Conservation (phyloP, 2,113 vertebrate species). For the Neoarius graeffei region DNA sequence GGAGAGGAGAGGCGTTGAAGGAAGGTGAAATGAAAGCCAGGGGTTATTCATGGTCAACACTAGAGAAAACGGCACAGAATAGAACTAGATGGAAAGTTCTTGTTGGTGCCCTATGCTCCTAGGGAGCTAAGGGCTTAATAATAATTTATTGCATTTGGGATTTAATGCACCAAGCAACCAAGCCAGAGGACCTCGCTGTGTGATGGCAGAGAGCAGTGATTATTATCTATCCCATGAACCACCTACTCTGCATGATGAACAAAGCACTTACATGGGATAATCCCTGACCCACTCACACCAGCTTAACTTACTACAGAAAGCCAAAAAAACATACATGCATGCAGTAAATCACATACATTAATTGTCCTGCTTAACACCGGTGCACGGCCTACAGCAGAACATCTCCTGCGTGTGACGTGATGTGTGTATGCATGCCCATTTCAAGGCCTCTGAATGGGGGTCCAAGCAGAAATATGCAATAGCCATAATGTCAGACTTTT, state of each 20-base stretch:
- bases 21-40: too few species aligned
- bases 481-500: neutral
- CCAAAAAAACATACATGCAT: neutral
- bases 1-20: too few species aligned
- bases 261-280: constrained; percentile 14
- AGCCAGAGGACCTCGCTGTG: neutral
- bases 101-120: too few species aligned
- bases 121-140: too few species aligned
- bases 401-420: neutral
- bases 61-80: too few species aligned
- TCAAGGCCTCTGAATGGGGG: neutral
- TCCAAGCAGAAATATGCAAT: neutral
- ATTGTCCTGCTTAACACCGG: neutral
- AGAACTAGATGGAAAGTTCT: too few species aligned
- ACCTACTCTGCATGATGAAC: neutral
- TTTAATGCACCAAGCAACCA: constrained; percentile 22
- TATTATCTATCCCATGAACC: constrained; percentile 12
- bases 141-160: constrained; percentile 2
- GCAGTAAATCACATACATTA: neutral
- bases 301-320: neutral
- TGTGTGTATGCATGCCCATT: neutral
- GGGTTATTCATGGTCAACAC: too few species aligned
- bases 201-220: constrained; percentile 19
- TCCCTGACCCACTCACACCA: constrained; percentile 22
- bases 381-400: neutral